Conservation (phyloP, 2,888 invertebrate genomes). For the Heliconius cydno region DNA sequence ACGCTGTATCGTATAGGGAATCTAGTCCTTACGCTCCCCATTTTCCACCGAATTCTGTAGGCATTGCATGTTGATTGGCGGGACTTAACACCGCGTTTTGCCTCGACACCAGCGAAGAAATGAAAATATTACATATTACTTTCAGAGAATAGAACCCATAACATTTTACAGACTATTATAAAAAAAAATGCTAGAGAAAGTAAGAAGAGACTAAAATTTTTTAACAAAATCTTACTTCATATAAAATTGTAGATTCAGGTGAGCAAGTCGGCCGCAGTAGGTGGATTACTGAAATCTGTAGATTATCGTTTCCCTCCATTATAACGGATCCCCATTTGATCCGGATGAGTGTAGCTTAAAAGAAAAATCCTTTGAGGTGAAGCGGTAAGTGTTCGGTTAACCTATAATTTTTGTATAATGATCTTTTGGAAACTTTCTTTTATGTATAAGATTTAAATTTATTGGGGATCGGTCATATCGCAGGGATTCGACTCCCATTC, state of each 20-base stretch:
- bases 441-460: not conserved
- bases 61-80: too few species aligned
- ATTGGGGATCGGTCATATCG: not conserved
- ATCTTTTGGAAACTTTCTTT: not conserved
- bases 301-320: constrained; percentile 55
- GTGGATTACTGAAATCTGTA: constrained; percentile 54
- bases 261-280: constrained; percentile 45
- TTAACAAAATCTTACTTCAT: constrained; percentile 25
- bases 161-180: too few species aligned
- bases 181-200: too few species aligned
- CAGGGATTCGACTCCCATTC: too few species aligned
- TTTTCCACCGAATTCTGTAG: too few species aligned
- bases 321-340: constrained; percentile 50
- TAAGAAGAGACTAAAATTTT: not conserved
- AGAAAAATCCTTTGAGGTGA: constrained; percentile 36
- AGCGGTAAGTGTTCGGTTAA: constrained; percentile 31
- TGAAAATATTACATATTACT: too few species aligned
- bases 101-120: too few species aligned
- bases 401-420: constrained; percentile 14
- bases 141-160: too few species aligned
- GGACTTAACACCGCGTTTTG: too few species aligned
- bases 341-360: constrained; percentile 46
- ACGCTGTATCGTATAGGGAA: too few species aligned
- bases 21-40: too few species aligned
- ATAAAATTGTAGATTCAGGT: constrained; percentile 48